Percentiles rank a stretch among this genome's conserved stretches.
These are phyloP conservation scores for Drosophila suboccidentalis DNA, from an alignment of 2,888 invertebrate species.

Conservation along the genomic window DNA sequence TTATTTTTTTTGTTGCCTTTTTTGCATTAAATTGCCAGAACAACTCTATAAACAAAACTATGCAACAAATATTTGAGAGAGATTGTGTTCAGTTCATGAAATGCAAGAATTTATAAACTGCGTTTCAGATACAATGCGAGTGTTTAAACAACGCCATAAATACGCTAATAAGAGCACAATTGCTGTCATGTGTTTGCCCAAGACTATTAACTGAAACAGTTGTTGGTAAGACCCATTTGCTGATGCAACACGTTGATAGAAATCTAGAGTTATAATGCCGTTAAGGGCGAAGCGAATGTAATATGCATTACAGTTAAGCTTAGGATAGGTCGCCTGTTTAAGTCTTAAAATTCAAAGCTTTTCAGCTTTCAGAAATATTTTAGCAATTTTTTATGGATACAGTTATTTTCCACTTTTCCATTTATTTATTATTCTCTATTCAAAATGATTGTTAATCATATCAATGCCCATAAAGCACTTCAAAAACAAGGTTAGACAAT, in stretches of 20 bases:
- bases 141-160: conserved; percentile 31
- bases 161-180: conserved; percentile 13
- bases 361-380: background rate
- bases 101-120: conserved; percentile 53
- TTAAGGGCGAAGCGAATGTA: conserved; percentile 1
- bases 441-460: conserved; percentile 6
- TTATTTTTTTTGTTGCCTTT: background rate
- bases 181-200: conserved; percentile 34
- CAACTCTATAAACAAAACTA: conserved; percentile 59
- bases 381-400: too few relatives aligned
- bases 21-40: conserved; percentile 39
- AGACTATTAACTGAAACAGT: conserved; percentile 44
- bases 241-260: conserved; percentile 33
- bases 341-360: background rate
- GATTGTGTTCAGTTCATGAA: conserved; percentile 31
- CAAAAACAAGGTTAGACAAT: conserved; percentile 22
- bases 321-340: conserved; percentile 11
- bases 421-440: background rate
- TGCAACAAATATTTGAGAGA: conserved; percentile 51
- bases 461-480: conserved; percentile 15
- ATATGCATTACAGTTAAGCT: conserved; percentile 3
- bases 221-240: conserved; percentile 34
- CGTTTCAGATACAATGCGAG: conserved; percentile 43
- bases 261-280: background rate
- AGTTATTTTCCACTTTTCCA: background rate